These are phyloP conservation scores for Melanotaenia nigrans DNA, from an alignment of 2,797 vertebrate genomes.

Conservation along the genomic window DNA sequence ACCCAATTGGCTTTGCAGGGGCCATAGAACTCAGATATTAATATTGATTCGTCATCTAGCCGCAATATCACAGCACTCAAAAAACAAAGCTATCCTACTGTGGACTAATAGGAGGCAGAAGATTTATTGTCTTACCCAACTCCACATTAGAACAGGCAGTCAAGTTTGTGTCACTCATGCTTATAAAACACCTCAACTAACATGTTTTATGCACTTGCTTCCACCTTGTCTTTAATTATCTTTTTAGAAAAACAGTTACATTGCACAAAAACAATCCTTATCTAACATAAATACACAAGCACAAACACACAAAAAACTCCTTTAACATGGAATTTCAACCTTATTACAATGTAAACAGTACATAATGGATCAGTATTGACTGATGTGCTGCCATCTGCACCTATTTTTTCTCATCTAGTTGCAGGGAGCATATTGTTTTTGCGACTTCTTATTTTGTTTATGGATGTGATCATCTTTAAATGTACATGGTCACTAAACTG, in stretches of 20 bases:
- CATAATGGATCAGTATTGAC: background rate
- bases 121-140: constrained; percentile 29
- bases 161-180: background rate
- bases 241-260: background rate
- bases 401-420: background rate
- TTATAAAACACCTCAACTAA: background rate
- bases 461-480: background rate
- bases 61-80: constrained; percentile 53
- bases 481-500: background rate
- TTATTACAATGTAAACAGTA: background rate
- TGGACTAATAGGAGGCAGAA: constrained; percentile 35
- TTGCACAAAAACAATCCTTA: background rate
- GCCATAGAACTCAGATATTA: constrained; percentile 67
- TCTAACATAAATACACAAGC: background rate
- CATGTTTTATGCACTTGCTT: constrained; percentile 4
- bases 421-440: background rate
- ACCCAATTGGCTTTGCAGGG: constrained; percentile 64
- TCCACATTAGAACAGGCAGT: constrained; percentile 1
- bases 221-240: background rate
- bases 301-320: background rate
- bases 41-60: constrained; percentile 67
- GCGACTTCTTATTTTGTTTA: background rate
- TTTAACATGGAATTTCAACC: background rate
- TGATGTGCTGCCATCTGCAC: background rate
- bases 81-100: constrained; percentile 60